phyloP scores from a whole-genome alignment of 2,113 vertebrate species.

The Zosterops japonicus region DNA sequence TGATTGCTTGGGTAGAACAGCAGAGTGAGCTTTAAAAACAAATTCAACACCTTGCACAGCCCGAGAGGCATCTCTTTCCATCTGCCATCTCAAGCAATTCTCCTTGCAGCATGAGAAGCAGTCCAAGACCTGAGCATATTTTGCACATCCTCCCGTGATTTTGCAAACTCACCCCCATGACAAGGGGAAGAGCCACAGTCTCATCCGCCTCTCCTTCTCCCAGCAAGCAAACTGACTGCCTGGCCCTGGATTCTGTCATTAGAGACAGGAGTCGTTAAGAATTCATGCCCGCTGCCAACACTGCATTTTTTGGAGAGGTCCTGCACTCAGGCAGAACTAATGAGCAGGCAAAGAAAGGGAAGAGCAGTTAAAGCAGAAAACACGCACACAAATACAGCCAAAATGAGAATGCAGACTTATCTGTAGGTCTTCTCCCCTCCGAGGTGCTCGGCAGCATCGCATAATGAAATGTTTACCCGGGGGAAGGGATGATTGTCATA shows the following conservation, averaged over 20 bases:
- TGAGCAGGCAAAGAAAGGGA: constrained; percentile 58
- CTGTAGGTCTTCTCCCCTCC: background rate
- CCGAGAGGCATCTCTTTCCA: background rate
- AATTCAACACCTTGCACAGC: background rate
- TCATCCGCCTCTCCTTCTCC: background rate
- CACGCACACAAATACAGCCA: background rate
- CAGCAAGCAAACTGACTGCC: background rate
- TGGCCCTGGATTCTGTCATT: constrained; percentile 23
- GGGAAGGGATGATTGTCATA: constrained; percentile 29
- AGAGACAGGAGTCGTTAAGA: constrained; percentile 56
- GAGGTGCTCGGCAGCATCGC: background rate
- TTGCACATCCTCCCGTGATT: background rate
- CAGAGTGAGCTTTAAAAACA: constrained; percentile 21
- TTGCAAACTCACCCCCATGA: background rate
- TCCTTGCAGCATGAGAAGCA: background rate
- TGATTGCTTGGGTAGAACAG: background rate
- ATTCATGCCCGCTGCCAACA: constrained; percentile 63
- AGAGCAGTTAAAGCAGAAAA: constrained; percentile 45
- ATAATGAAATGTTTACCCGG: background rate
- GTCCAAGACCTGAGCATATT: constrained; percentile 17
- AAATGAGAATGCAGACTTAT: constrained; percentile 45
- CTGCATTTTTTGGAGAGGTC: constrained; percentile 63
- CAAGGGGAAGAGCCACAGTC: background rate
- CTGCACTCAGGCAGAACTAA: constrained; percentile 69
- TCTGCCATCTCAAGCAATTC: constrained; percentile 4